Conservation (phyloP, 2,797 vertebrate genomes). For the Sebastes steindachneri region DNA sequence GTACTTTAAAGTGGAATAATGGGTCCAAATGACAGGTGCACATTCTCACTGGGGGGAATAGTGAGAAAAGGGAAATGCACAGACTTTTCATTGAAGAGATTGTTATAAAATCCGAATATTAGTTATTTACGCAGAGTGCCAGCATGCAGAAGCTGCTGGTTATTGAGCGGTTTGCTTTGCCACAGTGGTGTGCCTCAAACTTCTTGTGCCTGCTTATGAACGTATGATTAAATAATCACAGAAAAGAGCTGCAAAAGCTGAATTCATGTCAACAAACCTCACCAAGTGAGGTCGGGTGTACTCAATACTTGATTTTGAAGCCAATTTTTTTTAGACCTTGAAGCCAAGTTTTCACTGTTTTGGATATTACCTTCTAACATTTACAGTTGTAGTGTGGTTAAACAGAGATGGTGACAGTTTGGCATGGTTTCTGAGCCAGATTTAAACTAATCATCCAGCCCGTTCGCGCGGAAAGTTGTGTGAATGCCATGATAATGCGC, state of each 20-base stretch:
- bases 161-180: conserved; percentile 45
- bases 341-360: not conserved
- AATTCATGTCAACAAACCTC: not conserved
- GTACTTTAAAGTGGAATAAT: not conserved
- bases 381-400: not conserved
- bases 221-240: conserved; percentile 32
- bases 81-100: conserved; percentile 4
- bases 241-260: conserved; percentile 5
- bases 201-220: not conserved
- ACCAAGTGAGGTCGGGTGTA: not conserved
- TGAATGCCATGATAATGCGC: too few species aligned
- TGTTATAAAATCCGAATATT: conserved; percentile 15
- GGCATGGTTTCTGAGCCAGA: not conserved
- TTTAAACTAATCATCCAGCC: not conserved
- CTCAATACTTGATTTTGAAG: not conserved
- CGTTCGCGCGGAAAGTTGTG: too few species aligned
- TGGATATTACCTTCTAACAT: not conserved
- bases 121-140: conserved; percentile 39
- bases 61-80: not conserved
- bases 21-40: not conserved
- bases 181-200: conserved; percentile 8
- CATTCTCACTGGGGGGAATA: not conserved
- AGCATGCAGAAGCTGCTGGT: conserved; percentile 20
- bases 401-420: not conserved
- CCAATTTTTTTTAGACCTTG: not conserved